These are phyloP conservation scores for Hemithea aestivaria DNA, from an alignment of 2,888 invertebrate genomes.

Conservation along the genomic window DNA sequence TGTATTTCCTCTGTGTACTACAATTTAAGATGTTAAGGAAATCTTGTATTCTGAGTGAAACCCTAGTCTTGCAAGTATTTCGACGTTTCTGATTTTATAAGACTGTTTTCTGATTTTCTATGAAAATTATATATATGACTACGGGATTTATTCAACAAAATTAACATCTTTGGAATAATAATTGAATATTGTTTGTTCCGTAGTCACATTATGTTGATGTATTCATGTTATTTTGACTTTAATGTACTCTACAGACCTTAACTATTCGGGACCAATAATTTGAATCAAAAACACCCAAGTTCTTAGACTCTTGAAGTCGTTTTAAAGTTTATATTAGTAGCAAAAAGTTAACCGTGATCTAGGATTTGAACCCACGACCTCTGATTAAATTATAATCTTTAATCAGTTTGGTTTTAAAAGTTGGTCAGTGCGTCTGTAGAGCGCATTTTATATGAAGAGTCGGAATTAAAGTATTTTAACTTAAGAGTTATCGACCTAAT, in stretches of 20 bases:
- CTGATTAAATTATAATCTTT: no score
- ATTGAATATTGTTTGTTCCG: constrained; percentile 26
- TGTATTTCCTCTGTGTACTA: no score
- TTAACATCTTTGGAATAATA: constrained; percentile 9
- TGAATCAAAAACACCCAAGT: background rate
- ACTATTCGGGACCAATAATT: constrained; percentile 11
- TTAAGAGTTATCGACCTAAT: constrained; percentile 44
- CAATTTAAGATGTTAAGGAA: constrained; percentile 32
- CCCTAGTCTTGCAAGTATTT: constrained; percentile 59
- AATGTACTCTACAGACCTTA: constrained; percentile 9
- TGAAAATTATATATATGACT: constrained; percentile 33
- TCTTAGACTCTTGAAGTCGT: background rate
- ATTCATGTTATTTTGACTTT: constrained; percentile 35
- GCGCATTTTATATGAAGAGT: constrained; percentile 8
- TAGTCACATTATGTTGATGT: constrained; percentile 42
- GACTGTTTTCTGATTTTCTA: constrained; percentile 59
- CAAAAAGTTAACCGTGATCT: no score
- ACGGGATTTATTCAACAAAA: constrained; percentile 24
- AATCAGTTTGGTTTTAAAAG: background rate
- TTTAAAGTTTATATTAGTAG: no score
- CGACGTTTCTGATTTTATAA: constrained; percentile 52
- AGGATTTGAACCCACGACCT: no score
- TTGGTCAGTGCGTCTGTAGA: constrained; percentile 6
- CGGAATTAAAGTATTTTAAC: constrained; percentile 40
- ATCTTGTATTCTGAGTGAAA: constrained; percentile 48